Evolutionary conservation across 2,113 vertebrate species (phyloP).

Genomic region (Bubo blakistoni): DNA sequence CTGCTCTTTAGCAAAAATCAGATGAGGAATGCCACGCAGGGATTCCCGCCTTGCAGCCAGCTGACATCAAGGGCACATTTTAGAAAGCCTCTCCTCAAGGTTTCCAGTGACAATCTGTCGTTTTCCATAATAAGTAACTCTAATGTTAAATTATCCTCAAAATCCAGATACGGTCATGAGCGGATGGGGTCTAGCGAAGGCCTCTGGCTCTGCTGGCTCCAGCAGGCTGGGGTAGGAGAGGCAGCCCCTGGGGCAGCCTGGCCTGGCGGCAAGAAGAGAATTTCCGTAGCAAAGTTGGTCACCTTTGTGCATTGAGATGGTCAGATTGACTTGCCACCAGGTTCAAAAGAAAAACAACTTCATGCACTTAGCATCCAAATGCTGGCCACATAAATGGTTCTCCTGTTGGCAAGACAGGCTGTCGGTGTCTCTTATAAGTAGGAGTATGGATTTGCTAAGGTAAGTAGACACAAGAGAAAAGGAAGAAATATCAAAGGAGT

Average conservation of each 20-base stretch:
- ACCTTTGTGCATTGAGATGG: background rate
- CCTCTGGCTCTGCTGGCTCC: background rate
- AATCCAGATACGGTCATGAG: background rate
- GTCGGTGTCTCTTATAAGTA: background rate
- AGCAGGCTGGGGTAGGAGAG: background rate
- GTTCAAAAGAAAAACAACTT: background rate
- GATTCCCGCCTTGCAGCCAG: background rate
- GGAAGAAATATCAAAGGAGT: conserved; percentile 18
- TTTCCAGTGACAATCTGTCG: background rate
- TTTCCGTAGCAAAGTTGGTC: background rate
- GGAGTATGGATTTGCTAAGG: background rate
- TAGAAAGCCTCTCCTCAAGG: background rate
- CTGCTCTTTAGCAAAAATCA: background rate
- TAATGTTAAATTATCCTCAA: background rate
- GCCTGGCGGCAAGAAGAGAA: background rate
- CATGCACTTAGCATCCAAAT: background rate
- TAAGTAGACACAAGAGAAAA: background rate
- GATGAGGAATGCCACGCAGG: rapidly evolving
- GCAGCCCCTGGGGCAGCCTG: background rate
- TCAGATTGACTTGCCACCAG: background rate
- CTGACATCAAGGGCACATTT: background rate
- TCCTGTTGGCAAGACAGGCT: background rate
- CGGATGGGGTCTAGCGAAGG: rapidly evolving
- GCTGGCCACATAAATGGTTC: background rate
- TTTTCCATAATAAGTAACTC: background rate